Evolutionary conservation across 2,113 vertebrate species (phyloP).

Genomic region (Lethenteron reissneri): DNA sequence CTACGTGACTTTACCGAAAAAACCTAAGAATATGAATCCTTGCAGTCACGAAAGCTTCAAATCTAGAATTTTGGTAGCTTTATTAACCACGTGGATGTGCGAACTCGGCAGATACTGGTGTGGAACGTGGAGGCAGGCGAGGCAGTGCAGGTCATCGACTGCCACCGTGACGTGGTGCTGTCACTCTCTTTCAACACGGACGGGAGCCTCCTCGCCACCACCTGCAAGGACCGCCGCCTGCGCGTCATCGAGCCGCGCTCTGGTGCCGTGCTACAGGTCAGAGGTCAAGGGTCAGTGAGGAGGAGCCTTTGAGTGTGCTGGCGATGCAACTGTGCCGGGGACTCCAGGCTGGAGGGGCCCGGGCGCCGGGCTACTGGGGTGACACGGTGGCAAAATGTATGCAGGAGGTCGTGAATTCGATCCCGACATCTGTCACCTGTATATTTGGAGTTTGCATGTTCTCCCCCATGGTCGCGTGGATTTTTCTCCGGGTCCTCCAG

Average conservation of each 20-base stretch:
- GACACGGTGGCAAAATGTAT: no score
- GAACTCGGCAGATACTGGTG: constrained; percentile 55
- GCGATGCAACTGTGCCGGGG: not conserved
- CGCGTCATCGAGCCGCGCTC: constrained; percentile 74
- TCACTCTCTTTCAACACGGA: constrained; percentile 89
- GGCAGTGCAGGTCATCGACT: constrained; percentile 94
- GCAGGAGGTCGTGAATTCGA: no score
- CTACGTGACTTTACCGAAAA: no score
- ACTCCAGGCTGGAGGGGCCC: not conserved
- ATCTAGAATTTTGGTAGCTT: no score
- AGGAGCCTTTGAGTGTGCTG: not conserved
- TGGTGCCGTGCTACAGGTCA: constrained; percentile 62
- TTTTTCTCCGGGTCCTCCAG: no score
- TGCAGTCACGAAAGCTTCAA: no score
- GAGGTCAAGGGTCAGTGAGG: not conserved
- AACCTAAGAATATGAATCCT: no score
- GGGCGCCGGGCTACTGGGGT: no score
- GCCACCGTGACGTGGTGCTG: constrained; percentile 76
- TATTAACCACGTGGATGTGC: no score
- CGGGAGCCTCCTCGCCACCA: constrained; percentile 72
- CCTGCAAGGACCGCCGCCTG: constrained; percentile 81
- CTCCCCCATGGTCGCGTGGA: no score
- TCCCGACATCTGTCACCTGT: no score
- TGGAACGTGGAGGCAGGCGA: constrained; percentile 86
- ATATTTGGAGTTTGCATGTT: no score